phyloP scores from a whole-genome alignment of 2,797 vertebrate species.

The Hypotaenidia philippensis region DNA sequence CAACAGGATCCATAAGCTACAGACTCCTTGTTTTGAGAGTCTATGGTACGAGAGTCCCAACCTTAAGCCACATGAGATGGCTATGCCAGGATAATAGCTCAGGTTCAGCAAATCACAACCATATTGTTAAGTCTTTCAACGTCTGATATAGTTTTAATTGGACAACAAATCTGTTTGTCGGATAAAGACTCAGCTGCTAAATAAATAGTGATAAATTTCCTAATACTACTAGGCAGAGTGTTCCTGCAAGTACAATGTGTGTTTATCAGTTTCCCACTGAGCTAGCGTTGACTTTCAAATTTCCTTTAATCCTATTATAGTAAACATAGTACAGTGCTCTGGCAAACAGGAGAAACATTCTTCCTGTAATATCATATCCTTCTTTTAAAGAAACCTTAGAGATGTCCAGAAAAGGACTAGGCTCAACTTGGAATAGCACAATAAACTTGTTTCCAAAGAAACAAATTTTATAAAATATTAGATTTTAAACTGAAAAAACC shows the following conservation, averaged over 20 bases:
- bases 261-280: conserved; percentile 59
- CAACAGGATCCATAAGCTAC: conserved; percentile 10
- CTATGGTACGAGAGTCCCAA: background rate
- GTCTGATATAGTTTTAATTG: conserved; percentile 1
- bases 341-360: conserved; percentile 69
- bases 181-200: conserved; percentile 41
- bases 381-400: conserved; percentile 64
- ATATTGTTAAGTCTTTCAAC: background rate
- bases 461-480: conserved; percentile 42
- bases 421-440: conserved; percentile 51
- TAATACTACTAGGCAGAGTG: conserved; percentile 3
- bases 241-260: background rate
- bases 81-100: background rate
- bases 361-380: conserved; percentile 66
- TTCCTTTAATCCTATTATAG: conserved; percentile 70
- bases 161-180: conserved; percentile 16
- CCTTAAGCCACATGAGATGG: background rate
- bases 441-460: conserved; percentile 57
- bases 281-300: conserved; percentile 11
- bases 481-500: conserved; percentile 7
- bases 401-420: conserved; percentile 60
- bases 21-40: background rate
- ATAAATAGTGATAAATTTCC: conserved; percentile 46
- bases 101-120: conserved; percentile 1
- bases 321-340: conserved; percentile 72